Percentiles rank a stretch among this genome's conserved stretches.
Conservation (phyloP, 2,888 invertebrate genomes). For the Drosophila barbarae region DNA sequence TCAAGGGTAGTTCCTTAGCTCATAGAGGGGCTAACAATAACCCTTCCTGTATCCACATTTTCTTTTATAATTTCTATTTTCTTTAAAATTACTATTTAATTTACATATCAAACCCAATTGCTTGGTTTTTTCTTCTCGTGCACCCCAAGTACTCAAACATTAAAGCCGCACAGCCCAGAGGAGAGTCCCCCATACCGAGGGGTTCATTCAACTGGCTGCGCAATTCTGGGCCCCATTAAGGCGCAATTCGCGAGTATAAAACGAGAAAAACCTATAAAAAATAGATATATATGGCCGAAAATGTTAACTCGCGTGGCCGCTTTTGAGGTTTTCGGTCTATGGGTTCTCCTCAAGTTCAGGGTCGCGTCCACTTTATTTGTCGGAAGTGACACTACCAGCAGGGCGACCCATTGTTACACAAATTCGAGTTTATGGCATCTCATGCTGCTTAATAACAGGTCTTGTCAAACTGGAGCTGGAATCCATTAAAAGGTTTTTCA, state of each 20-base stretch:
- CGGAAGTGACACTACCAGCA: constrained; percentile 68
- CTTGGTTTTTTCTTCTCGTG: neutral
- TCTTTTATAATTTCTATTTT: neutral
- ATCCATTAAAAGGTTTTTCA: constrained; percentile 40
- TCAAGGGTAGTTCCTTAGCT: neutral
- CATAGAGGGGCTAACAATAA: neutral
- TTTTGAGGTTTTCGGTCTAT: constrained; percentile 7
- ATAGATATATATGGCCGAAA: neutral
- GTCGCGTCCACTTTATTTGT: constrained; percentile 50
- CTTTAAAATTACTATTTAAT: neutral
- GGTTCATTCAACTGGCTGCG: constrained; percentile 61
- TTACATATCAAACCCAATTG: neutral
- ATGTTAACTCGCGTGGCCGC: constrained; percentile 9
- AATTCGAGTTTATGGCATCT: constrained; percentile 53
- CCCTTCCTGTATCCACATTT: neutral
- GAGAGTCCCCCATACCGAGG: constrained; percentile 25
- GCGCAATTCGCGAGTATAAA: constrained; percentile 6
- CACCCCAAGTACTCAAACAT: constrained; percentile 16
- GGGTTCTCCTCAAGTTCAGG: constrained; percentile 59
- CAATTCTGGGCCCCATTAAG: constrained; percentile 48
- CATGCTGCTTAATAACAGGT: constrained; percentile 62
- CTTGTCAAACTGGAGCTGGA: constrained; percentile 53
- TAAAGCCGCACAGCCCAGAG: constrained; percentile 40
- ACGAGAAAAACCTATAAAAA: constrained; percentile 9
- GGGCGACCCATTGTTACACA: constrained; percentile 64